A percentile compares a stretch with the other conserved stretches of the same genome.
These are phyloP conservation scores for Itoplectis maculator DNA, from an alignment of 2,888 invertebrate species.

Conservation along the genomic window DNA sequence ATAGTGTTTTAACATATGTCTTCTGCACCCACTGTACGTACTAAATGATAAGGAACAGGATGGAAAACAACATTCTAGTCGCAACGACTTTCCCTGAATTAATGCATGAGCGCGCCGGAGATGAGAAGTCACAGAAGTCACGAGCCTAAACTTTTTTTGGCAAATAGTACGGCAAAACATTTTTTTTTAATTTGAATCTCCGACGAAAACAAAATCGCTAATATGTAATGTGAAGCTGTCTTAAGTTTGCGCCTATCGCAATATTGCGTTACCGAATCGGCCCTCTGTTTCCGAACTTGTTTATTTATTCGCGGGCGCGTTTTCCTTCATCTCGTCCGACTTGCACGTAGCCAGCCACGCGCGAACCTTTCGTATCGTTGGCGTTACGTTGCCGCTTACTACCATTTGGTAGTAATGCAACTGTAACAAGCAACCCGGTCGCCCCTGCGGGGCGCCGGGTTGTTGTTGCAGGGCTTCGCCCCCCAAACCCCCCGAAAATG, in stretches of 20 bases:
- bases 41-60: background rate
- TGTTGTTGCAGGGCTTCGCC: too few relatives aligned
- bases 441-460: too few relatives aligned
- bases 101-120: constrained; percentile 44
- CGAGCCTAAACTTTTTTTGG: background rate
- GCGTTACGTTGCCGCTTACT: background rate
- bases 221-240: background rate
- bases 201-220: background rate
- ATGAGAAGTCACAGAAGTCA: constrained; percentile 16
- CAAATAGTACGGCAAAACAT: constrained; percentile 8
- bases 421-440: too few relatives aligned
- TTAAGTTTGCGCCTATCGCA: too few relatives aligned
- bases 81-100: background rate
- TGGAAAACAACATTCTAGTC: constrained; percentile 36
- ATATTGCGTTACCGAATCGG: too few relatives aligned
- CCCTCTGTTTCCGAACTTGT: background rate
- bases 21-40: constrained; percentile 1
- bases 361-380: background rate
- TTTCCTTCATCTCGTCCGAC: constrained; percentile 33
- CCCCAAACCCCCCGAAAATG: too few relatives aligned
- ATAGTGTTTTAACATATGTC: constrained; percentile 10
- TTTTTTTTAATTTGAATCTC: constrained; percentile 17
- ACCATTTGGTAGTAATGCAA: too few relatives aligned
- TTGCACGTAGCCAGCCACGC: background rate
- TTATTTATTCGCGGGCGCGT: background rate